phyloP scores from a whole-genome alignment of 92 coral and sea anemone species.

The Phenganax stokvisi region DNA sequence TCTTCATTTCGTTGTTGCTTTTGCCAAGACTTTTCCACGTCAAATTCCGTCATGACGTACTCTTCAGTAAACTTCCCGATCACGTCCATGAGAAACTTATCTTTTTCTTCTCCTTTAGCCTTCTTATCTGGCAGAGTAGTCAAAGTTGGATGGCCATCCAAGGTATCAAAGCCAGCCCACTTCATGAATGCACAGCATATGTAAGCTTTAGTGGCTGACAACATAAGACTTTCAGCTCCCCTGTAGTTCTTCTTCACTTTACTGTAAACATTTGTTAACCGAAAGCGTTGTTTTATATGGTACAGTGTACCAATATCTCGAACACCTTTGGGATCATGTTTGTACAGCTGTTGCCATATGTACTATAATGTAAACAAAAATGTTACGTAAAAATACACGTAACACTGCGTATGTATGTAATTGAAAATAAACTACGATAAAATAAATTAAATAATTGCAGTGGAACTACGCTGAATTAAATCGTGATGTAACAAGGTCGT shows the following conservation, averaged over 20 bases:
- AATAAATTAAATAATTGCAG: too few species aligned
- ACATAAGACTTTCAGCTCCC: background rate
- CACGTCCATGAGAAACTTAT: too few species aligned
- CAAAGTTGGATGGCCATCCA: background rate
- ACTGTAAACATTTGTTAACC: conserved; percentile 37
- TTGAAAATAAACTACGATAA: too few species aligned
- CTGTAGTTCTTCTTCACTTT: conserved; percentile 14
- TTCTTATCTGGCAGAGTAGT: background rate
- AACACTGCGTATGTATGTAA: too few species aligned
- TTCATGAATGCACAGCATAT: conserved; percentile 17
- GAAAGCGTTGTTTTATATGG: conserved; percentile 46
- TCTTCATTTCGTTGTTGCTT: too few species aligned
- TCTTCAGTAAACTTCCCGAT: background rate
- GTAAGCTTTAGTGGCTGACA: conserved; percentile 9
- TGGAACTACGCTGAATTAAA: too few species aligned
- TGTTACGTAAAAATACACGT: too few species aligned
- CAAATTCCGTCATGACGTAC: conserved; percentile 1
- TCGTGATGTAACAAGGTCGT: too few species aligned
- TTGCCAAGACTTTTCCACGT: conserved; percentile 1
- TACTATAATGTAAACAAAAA: too few species aligned
- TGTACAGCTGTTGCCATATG: conserved; percentile 38
- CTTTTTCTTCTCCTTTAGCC: background rate
- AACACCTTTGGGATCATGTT: conserved; percentile 19
- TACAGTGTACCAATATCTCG: conserved; percentile 56
- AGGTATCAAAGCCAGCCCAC: background rate